A percentile compares a stretch with the other conserved stretches of the same genome.
Evolutionary conservation across 2,113 vertebrate species (phyloP).

Genomic region (Alouatta palliata): DNA sequence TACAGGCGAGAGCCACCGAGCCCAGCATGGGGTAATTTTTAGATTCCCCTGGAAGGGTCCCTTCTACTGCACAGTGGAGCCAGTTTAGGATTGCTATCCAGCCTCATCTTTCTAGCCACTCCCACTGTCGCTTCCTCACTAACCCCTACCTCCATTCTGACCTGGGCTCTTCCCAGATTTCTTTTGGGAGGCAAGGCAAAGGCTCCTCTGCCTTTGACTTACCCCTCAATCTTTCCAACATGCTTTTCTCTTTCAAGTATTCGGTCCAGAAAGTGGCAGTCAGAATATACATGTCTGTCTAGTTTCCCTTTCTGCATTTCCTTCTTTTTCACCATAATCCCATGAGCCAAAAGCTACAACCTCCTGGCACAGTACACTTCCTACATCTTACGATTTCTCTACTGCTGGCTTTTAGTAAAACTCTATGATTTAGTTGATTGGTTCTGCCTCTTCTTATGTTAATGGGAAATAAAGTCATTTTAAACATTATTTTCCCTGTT

Average conservation of each 20-base stretch:
- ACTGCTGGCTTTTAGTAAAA: conserved; percentile 38
- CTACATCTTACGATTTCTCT: not conserved
- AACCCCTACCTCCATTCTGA: no score
- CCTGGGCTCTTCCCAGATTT: not conserved
- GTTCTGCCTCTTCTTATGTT: not conserved
- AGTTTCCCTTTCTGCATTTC: not conserved
- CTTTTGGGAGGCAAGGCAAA: not conserved
- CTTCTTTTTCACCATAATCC: not conserved
- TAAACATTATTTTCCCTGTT: not conserved
- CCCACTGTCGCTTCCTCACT: not conserved
- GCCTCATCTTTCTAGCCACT: not conserved
- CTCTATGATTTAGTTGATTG: not conserved
- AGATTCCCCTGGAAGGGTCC: not conserved
- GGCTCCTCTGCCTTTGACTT: not conserved
- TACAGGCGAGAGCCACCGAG: no score
- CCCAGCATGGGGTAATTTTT: not conserved
- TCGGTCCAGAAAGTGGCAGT: not conserved
- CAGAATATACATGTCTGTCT: not conserved
- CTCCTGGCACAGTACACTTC: not conserved
- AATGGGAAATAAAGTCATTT: conserved; percentile 24
- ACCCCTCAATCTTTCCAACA: not conserved
- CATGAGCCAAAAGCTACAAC: not conserved
- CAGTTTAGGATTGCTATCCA: not conserved
- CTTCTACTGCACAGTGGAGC: not conserved
- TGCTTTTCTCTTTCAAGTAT: not conserved